Conservation (phyloP, 92 coral and sea anemone species). For the Phenganax marumi region DNA sequence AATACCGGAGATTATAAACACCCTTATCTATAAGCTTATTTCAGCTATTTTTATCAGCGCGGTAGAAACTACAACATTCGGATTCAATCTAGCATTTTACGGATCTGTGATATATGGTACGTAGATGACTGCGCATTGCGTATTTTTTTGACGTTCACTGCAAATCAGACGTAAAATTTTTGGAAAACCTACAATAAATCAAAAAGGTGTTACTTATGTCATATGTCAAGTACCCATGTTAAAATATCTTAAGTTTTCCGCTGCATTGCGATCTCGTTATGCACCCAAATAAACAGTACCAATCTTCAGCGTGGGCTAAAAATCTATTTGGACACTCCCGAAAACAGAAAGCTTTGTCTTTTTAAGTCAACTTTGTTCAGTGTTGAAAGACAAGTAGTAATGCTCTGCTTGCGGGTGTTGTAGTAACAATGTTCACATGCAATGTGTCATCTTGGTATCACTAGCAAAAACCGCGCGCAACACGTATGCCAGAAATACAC, state of each 20-base stretch:
- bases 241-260: neutral
- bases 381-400: neutral
- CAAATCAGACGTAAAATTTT: neutral
- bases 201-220: neutral
- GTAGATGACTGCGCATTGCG: neutral
- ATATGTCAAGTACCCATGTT: slow-evolving; percentile 2
- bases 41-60: neutral
- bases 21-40: neutral
- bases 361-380: slow-evolving; percentile 5
- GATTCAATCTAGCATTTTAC: neutral
- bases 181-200: neutral
- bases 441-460: too few species aligned
- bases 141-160: neutral
- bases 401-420: neutral
- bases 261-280: neutral
- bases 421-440: neutral
- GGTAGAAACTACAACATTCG: too few species aligned
- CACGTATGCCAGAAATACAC: too few species aligned
- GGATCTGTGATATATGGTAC: neutral
- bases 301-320: slow-evolving; percentile 10
- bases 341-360: neutral
- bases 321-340: slow-evolving; percentile 15
- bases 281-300: neutral
- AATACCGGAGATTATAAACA: neutral
- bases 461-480: too few species aligned